Conservation (phyloP, 2,888 invertebrate species). For the Drosophila colorata region DNA sequence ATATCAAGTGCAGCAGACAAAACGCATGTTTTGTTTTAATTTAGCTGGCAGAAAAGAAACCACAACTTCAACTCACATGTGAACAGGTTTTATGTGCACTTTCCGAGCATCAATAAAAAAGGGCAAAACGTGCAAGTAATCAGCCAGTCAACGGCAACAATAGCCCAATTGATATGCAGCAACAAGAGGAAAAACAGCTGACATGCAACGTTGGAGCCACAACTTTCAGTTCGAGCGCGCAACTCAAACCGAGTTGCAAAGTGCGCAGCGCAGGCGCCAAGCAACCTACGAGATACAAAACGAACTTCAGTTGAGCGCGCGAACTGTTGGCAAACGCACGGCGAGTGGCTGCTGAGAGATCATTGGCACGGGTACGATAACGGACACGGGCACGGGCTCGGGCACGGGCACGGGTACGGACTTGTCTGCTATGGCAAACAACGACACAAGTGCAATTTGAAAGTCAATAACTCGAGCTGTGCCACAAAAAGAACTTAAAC, state of each 20-base stretch:
- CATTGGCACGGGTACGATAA: conserved; percentile 2
- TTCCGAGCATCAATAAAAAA: conserved; percentile 33
- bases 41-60: conserved; percentile 60
- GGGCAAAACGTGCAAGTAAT: conserved; percentile 46
- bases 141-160: conserved; percentile 23
- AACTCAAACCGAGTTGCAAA: conserved; percentile 35
- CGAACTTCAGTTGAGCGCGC: conserved; percentile 62
- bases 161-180: conserved; percentile 61
- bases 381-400: conserved; percentile 4
- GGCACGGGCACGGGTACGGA: conserved; percentile 21
- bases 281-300: conserved; percentile 23
- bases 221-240: conserved; percentile 18
- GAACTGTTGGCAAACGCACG: conserved; percentile 41
- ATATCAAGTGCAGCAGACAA: conserved; percentile 64
- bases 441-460: conserved; percentile 46
- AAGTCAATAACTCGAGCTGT: conserved; percentile 40
- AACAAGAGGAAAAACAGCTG: conserved; percentile 63
- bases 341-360: conserved; percentile 9
- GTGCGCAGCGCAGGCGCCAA: conserved; percentile 37
- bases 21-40: conserved; percentile 78
- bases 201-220: conserved; percentile 53
- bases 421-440: not conserved
- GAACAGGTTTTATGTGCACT: conserved; percentile 59
- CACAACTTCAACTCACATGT: conserved; percentile 38
- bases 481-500: conserved; percentile 25